Percentiles rank a stretch among this genome's conserved stretches.
These are phyloP conservation scores for Dysidea cf. avara DNA, from an alignment of 37 sponge, comb jelly and placozoan genomes.

Conservation along the genomic window DNA sequence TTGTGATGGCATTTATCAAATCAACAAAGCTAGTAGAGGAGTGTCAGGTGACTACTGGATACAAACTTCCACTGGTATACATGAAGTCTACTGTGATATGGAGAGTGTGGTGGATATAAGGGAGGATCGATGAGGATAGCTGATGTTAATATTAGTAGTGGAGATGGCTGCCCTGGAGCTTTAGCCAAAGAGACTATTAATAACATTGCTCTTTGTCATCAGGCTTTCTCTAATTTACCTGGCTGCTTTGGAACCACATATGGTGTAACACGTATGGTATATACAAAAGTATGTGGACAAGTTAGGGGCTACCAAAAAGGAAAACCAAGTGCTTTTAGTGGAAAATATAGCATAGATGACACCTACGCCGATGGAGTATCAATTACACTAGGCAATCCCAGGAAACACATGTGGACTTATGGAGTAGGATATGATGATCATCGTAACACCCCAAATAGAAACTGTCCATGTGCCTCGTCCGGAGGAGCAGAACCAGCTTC, in stretches of 20 bases:
- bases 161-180: too few species aligned
- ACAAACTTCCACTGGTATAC: too few species aligned
- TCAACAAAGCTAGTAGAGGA: too few species aligned
- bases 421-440: constrained; percentile 11
- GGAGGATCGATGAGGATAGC: too few species aligned
- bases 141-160: too few species aligned
- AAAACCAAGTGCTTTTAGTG: constrained; percentile 24
- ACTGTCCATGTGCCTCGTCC: too few species aligned
- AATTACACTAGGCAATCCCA: constrained; percentile 33
- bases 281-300: constrained; percentile 37
- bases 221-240: neutral
- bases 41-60: too few species aligned
- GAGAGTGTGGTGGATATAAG: too few species aligned
- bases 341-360: neutral
- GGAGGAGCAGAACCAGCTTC: neutral
- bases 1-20: too few species aligned
- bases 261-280: constrained; percentile 1
- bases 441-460: neutral
- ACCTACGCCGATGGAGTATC: constrained; percentile 37
- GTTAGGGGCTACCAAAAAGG: constrained; percentile 21
- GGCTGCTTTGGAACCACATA: constrained; percentile 18
- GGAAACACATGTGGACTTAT: constrained; percentile 53
- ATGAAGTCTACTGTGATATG: too few species aligned
- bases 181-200: too few species aligned
- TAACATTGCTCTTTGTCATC: too few species aligned